Percentiles rank a stretch among this genome's conserved stretches.
Evolutionary conservation across 2,888 invertebrate genomes (phyloP).

Genomic region (Agriopis marginaria): DNA sequence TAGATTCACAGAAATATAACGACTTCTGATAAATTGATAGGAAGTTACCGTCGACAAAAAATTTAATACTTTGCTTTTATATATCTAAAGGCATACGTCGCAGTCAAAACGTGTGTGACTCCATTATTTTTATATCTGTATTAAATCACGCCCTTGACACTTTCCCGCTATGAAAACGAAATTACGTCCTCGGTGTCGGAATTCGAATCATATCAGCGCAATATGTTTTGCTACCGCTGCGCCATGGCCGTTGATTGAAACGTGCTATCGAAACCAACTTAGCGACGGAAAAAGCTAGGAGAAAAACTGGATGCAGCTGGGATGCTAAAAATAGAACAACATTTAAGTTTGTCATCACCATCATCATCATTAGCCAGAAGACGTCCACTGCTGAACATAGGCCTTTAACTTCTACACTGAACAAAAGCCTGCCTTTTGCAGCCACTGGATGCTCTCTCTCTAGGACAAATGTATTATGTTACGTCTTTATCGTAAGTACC

Average conservation of each 20-base stretch:
- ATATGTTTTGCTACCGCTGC: slow-evolving; percentile 6
- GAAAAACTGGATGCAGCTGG: background rate
- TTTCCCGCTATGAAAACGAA: slow-evolving; percentile 5
- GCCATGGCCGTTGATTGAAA: background rate
- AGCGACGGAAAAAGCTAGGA: background rate
- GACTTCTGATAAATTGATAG: too few relatives aligned
- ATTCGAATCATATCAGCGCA: background rate
- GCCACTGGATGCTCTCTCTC: too few relatives aligned
- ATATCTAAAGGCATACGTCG: too few relatives aligned
- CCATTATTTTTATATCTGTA: slow-evolving; percentile 16
- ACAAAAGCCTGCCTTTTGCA: too few relatives aligned
- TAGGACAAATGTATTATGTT: too few relatives aligned
- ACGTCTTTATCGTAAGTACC: background rate
- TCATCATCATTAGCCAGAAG: too few relatives aligned
- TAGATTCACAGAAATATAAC: too few relatives aligned
- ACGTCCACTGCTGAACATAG: too few relatives aligned
- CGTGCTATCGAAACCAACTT: slow-evolving; percentile 6
- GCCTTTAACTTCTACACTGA: too few relatives aligned
- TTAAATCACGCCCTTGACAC: slow-evolving; percentile 15
- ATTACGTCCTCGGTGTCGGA: background rate
- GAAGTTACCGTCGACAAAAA: too few relatives aligned
- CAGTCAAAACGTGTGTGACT: background rate
- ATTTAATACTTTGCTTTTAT: too few relatives aligned
- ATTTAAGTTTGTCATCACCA: too few relatives aligned
- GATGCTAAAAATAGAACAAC: background rate